Evolutionary conservation across 2,888 invertebrate genomes (phyloP).

Genomic region (Calameuta filiformis): DNA sequence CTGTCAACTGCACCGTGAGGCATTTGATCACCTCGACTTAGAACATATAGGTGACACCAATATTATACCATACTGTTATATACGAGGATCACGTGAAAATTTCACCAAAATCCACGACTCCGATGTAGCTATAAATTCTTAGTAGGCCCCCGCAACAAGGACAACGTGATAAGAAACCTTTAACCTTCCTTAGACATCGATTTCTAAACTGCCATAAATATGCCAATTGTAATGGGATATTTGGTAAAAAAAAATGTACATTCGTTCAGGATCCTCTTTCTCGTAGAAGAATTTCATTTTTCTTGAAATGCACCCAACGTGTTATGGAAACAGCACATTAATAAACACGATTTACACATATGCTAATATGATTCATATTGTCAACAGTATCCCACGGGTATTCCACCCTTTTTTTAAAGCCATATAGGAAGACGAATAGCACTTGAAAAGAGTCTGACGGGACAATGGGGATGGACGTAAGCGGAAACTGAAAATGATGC

Average conservation of each 20-base stretch:
- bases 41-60: conserved; percentile 12
- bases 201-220: neutral
- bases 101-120: neutral
- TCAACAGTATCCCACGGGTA: neutral
- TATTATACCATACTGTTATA: neutral
- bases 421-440: neutral
- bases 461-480: neutral
- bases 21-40: conserved; percentile 32
- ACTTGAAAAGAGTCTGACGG: neutral
- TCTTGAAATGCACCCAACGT: neutral
- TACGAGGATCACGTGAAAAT: neutral
- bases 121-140: neutral
- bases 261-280: neutral
- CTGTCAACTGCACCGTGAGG: conserved; percentile 21
- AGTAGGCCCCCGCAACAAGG: neutral
- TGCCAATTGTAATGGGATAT: neutral
- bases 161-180: neutral
- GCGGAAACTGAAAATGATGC: neutral
- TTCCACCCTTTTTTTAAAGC: neutral
- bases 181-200: neutral
- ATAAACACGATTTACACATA: neutral
- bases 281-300: neutral
- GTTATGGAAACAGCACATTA: neutral
- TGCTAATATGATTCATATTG: neutral
- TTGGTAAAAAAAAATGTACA: neutral